Percentiles rank a stretch among this genome's conserved stretches.
phyloP scores from a whole-genome alignment of 2,113 vertebrate genomes.

The Petroica traversi region DNA sequence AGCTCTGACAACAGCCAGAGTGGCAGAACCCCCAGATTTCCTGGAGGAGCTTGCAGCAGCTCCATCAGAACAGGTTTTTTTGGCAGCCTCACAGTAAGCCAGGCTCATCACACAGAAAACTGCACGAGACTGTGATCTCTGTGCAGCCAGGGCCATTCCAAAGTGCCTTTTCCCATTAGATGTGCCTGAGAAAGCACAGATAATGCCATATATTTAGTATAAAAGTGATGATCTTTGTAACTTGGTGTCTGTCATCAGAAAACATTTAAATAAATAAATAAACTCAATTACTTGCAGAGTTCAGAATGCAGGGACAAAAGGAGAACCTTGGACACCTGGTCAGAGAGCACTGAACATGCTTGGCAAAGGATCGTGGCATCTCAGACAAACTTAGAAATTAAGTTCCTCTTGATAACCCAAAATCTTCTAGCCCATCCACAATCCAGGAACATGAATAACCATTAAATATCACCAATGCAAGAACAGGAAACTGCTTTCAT shows the following conservation, averaged over 20 bases:
- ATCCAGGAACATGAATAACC: background rate
- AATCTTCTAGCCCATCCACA: background rate
- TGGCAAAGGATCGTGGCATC: background rate
- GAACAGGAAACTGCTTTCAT: background rate
- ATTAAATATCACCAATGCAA: background rate
- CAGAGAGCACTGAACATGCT: background rate
- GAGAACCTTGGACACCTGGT: background rate
- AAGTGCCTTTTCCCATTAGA: background rate
- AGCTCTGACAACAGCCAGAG: rapidly evolving
- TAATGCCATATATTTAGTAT: background rate
- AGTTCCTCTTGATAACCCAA: background rate
- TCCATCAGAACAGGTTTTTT: background rate
- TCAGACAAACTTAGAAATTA: background rate
- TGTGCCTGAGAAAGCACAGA: background rate
- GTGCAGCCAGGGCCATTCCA: background rate
- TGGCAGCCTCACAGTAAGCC: background rate
- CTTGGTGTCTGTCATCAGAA: background rate
- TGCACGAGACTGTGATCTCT: background rate
- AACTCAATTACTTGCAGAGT: background rate
- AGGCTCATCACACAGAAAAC: background rate
- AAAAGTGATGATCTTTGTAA: background rate
- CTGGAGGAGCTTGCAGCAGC: background rate
- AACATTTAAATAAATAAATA: background rate
- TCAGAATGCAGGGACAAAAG: background rate
- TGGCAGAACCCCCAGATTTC: background rate